Percentiles rank a stretch among this genome's conserved stretches.
Evolutionary conservation across 2,888 invertebrate genomes (phyloP).

Genomic region (Cenopis cana): DNA sequence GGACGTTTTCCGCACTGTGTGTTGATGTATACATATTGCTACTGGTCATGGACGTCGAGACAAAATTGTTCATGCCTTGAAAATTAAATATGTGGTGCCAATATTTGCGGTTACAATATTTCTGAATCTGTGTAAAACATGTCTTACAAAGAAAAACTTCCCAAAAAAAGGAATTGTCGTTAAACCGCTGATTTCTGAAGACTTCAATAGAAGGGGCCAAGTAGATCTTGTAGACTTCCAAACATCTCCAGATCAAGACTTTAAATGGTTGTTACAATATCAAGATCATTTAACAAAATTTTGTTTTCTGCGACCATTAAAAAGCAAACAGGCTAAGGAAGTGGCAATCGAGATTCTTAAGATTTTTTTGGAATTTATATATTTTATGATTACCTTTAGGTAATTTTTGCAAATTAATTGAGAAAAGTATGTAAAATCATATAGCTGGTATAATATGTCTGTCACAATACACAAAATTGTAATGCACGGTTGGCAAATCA

Average conservation of each 20-base stretch:
- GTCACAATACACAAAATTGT: too few relatives aligned
- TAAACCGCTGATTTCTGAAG: constrained; percentile 37
- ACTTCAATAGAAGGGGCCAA: constrained; percentile 44
- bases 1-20: too few relatives aligned
- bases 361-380: constrained; percentile 46
- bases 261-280: constrained; percentile 46
- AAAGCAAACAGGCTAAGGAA: constrained; percentile 42
- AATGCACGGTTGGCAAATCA: too few relatives aligned
- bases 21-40: neutral
- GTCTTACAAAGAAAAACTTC: constrained; percentile 22
- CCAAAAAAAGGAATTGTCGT: constrained; percentile 41
- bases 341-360: constrained; percentile 45
- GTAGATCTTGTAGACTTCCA: constrained; percentile 43
- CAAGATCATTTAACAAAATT: constrained; percentile 46
- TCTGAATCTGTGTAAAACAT: neutral
- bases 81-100: neutral
- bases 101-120: neutral
- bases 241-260: constrained; percentile 39
- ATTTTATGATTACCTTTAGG: too few relatives aligned
- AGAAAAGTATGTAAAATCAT: too few relatives aligned
- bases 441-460: too few relatives aligned
- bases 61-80: neutral
- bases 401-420: too few relatives aligned
- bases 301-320: constrained; percentile 43
- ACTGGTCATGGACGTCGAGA: neutral